Percentiles rank a stretch among this genome's conserved stretches.
Conservation (phyloP, 1,140 invertebrate genomes). For the Pseudobourletiella spinata region DNA sequence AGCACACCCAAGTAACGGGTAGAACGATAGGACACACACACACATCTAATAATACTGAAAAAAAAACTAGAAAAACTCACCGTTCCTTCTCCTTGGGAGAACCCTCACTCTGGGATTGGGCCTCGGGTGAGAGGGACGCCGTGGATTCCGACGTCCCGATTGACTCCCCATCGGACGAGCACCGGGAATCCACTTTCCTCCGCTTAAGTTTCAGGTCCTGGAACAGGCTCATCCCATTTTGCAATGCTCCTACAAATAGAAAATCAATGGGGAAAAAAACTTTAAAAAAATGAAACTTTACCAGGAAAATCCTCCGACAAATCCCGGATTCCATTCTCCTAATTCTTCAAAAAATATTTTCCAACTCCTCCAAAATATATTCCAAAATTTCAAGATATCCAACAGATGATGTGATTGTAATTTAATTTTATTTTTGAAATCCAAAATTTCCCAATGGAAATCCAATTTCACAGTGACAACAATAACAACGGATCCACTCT, state of each 20-base stretch:
- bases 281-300: no score
- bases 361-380: no score
- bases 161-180: conserved; percentile 80
- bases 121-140: conserved; percentile 32
- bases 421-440: no score
- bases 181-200: conserved; percentile 90
- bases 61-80: conserved; percentile 13
- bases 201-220: conserved; percentile 96
- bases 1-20: no score
- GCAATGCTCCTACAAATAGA: conserved; percentile 27
- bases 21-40: no score
- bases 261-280: conserved; percentile 6
- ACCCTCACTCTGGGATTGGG: conserved; percentile 21
- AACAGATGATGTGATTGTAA: no score
- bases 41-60: not conserved
- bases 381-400: no score
- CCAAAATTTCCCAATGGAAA: no score
- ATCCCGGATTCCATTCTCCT: not conserved
- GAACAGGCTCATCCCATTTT: conserved; percentile 81
- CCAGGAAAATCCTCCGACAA: no score
- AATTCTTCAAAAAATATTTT: not conserved
- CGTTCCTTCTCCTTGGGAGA: conserved; percentile 35
- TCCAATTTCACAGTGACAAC: no score
- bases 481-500: no score
- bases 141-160: conserved; percentile 35